Percentiles rank a stretch among this genome's conserved stretches.
phyloP scores from a whole-genome alignment of 2,888 invertebrate genomes.

The Rhagium mordax region DNA sequence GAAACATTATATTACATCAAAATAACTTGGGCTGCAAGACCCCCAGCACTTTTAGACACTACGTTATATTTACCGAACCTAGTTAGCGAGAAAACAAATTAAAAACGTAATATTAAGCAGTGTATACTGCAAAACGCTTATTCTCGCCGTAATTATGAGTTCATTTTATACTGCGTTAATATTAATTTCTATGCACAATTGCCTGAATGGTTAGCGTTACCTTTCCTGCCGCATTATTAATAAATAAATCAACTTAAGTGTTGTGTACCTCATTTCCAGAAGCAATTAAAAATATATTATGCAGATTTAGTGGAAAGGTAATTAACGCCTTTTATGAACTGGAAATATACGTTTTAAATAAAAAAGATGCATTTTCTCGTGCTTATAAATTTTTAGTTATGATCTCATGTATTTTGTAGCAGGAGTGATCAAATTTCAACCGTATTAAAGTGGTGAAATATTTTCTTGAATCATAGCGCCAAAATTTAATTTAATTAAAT shows the following conservation, averaged over 20 bases:
- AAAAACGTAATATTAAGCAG: not conserved
- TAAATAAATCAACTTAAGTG: slow-evolving; percentile 14
- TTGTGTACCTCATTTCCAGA: not conserved
- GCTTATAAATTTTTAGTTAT: not conserved
- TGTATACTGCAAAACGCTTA: not conserved
- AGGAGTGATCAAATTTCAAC: no score
- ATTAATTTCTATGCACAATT: slow-evolving; percentile 14
- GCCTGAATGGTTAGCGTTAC: not conserved
- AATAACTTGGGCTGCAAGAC: not conserved
- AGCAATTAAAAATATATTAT: slow-evolving; percentile 7
- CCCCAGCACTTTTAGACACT: not conserved
- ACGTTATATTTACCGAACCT: not conserved
- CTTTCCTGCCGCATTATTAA: not conserved
- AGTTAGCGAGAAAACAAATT: not conserved
- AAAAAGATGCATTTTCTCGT: not conserved
- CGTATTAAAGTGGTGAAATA: no score
- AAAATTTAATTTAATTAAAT: no score
- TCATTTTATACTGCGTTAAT: not conserved
- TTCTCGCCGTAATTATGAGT: not conserved
- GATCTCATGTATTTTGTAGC: no score
- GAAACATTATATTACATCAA: no score
- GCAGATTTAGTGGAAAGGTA: not conserved
- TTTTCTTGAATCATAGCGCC: no score
- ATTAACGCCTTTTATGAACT: slow-evolving; percentile 8
- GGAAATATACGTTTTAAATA: not conserved